Conservation (phyloP, 2,113 vertebrate species). For the Trochalopteron elliotii region DNA sequence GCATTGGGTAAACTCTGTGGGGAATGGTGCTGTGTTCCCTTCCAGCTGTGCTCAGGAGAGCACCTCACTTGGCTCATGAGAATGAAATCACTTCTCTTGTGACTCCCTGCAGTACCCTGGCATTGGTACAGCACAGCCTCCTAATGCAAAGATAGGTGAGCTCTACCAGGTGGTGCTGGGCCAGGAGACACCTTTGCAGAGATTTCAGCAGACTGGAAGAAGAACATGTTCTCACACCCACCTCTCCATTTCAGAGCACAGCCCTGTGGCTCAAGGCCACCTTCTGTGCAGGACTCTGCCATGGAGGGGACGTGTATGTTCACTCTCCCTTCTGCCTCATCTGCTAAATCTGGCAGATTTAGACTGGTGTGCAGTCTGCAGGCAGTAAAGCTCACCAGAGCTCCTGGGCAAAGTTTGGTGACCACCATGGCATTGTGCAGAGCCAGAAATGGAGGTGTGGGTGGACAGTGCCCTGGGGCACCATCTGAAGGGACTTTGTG, state of each 20-base stretch:
- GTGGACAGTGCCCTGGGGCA: neutral
- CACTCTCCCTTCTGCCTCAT: neutral
- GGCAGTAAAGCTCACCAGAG: neutral
- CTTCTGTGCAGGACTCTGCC: neutral
- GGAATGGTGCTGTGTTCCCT: neutral
- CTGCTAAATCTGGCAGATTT: neutral
- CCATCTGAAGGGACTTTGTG: neutral
- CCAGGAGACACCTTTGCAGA: neutral
- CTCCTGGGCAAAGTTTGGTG: neutral
- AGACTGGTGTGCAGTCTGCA: neutral
- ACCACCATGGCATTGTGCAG: neutral
- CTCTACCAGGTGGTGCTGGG: neutral
- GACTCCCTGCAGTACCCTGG: neutral
- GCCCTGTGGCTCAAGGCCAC: neutral
- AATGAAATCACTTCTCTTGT: neutral
- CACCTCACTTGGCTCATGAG: neutral
- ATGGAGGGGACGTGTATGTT: accelerated
- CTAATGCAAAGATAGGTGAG: neutral
- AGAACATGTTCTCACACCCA: neutral
- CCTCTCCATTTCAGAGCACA: neutral
- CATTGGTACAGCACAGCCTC: neutral
- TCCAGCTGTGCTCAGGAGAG: neutral
- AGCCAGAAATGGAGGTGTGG: neutral
- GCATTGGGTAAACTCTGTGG: neutral
- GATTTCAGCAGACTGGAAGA: neutral